Conservation (phyloP, 2,113 vertebrate species). For the Brienomyrus longianalis region DNA sequence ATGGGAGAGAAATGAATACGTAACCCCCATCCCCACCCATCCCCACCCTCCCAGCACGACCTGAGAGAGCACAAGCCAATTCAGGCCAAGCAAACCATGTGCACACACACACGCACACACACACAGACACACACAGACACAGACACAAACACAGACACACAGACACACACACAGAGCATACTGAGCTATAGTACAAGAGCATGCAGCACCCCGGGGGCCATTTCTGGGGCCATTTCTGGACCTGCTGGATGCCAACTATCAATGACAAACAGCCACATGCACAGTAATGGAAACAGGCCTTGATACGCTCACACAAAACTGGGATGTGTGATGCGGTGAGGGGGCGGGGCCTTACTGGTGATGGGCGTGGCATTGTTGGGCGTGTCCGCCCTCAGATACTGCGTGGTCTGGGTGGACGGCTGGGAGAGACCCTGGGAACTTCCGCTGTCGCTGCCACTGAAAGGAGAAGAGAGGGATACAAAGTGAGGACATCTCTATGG, state of each 20-base stretch:
- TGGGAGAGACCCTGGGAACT: constrained; percentile 96
- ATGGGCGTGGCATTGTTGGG: constrained; percentile 93
- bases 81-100: neutral
- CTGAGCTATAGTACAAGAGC: neutral
- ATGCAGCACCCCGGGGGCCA: neutral
- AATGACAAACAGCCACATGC: neutral
- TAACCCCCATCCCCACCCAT: neutral
- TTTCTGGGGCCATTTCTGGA: neutral
- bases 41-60: neutral
- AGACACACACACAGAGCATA: neutral
- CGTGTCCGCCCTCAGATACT: constrained; percentile 94
- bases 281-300: neutral
- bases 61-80: neutral
- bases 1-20: constrained; percentile 9
- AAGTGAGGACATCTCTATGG: neutral
- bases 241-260: neutral
- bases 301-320: neutral
- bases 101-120: neutral
- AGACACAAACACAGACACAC: neutral
- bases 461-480: constrained; percentile 7
- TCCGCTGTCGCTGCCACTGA: constrained; percentile 88
- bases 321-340: neutral
- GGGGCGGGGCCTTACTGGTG: constrained; percentile 83
- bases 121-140: neutral
- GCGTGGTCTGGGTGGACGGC: constrained; percentile 94